phyloP scores from a whole-genome alignment of 2,797 vertebrate genomes.

The Cuniculus paca region DNA sequence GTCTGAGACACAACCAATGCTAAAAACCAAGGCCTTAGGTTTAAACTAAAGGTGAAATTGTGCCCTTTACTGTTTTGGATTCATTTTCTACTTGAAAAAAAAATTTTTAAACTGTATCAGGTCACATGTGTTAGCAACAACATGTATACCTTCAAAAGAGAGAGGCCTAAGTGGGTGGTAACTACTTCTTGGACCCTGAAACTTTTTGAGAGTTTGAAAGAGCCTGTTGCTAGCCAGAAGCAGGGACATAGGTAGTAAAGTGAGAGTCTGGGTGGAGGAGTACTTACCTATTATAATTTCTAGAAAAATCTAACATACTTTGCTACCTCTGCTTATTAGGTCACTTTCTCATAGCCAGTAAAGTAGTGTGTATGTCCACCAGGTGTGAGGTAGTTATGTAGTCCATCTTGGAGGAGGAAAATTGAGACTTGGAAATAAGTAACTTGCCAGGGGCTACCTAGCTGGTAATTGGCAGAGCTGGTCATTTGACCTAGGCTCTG shows the following conservation, averaged over 20 bases:
- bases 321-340: background rate
- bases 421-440: background rate
- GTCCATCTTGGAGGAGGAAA: background rate
- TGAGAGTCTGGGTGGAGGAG: background rate
- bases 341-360: background rate
- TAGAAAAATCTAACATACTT: background rate
- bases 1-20: background rate
- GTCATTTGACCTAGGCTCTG: background rate
- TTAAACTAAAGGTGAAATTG: background rate
- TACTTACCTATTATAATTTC: background rate
- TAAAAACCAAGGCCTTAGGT: constrained; percentile 30
- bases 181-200: background rate
- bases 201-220: background rate
- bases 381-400: background rate
- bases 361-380: background rate
- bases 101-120: background rate
- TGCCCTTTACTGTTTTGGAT: background rate
- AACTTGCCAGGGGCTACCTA: background rate
- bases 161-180: background rate
- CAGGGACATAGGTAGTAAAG: background rate
- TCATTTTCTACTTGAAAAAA: background rate
- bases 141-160: background rate
- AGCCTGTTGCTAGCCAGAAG: background rate
- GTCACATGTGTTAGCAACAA: background rate
- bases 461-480: background rate